Evolutionary conservation across 2,888 invertebrate genomes (phyloP), one percentile per base, ranked within the genome.

Genomic region (Micropterix aruncella): DNA sequence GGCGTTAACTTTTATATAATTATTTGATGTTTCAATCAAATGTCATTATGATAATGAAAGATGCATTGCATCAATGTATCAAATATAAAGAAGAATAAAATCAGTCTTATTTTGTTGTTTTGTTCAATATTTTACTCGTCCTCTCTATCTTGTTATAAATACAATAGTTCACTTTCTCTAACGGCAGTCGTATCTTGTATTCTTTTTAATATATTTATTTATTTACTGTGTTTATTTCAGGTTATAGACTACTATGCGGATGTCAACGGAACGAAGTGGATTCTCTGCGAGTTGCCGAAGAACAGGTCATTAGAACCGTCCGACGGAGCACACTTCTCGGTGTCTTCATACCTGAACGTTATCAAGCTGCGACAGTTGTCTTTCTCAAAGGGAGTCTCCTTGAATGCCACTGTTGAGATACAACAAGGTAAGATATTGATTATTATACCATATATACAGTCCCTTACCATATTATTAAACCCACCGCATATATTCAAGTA

Each of bases 171-270:
- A n/a, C n/a, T n/a, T n/a, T n/a, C n/a, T n/a, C n/a, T n/a, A n/a
- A n/a, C n/a, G n/a, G n/a, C n/a, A n/a, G n/a, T n/a, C n/a, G n/a
- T n/a, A n/a, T n/a, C n/a, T n/a, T n/a, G n/a, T n/a, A n/a, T n/a
- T n/a, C n/a, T n/a, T n/a, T n/a, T n/a, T n/a, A 9, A 17, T n/a
- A 44, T 44, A 18, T 43, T 18, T 44, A 14, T 3, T 14, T 5
- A 44, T 45, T 16, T 45, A 45, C n/a, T 41, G 9, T 36, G 45
- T 45, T 38, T 45, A 16, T 39, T 38, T 2, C 54, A 76, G 76
- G 70, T 76, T 15, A 72, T 65, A 52, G 84, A 84, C 60, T 79
- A 76, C 58, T 83, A 83, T 61, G 77, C 80, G 0, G 82, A 82
- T 53, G 66, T 66, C 51, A 83, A 83, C 59, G 83, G 83, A 27